Evolutionary conservation across 2,113 vertebrate species (phyloP).

Genomic region (Crotalus horridus): DNA sequence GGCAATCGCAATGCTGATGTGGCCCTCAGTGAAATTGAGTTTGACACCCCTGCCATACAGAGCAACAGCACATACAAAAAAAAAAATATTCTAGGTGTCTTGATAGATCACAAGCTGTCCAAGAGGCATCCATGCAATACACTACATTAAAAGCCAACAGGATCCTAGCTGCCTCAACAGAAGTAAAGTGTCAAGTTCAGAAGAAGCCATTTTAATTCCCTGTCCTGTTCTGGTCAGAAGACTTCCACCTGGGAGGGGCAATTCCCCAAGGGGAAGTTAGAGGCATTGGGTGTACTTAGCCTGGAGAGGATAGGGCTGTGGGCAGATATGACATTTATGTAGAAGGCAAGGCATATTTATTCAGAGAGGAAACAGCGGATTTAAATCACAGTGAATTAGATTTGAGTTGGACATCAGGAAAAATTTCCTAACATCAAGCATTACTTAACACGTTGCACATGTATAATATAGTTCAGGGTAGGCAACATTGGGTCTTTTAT

Average conservation of each 20-base stretch:
- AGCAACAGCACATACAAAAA: not conserved
- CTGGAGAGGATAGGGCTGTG: not conserved
- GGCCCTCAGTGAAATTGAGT: too few relatives aligned
- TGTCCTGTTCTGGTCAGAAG: not conserved
- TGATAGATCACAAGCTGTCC: not conserved
- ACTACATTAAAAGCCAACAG: not conserved
- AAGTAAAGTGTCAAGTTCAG: not conserved
- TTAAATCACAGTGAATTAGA: not conserved
- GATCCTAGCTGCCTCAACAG: not conserved
- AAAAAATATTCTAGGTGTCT: not conserved
- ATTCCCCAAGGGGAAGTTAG: too few relatives aligned
- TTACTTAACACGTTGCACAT: not conserved
- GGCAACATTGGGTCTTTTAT: too few relatives aligned
- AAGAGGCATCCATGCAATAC: not conserved
- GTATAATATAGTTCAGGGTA: too few relatives aligned
- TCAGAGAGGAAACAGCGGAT: not conserved
- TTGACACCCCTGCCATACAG: not conserved
- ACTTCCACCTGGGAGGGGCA: too few relatives aligned
- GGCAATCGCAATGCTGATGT: too few relatives aligned
- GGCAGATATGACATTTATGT: not conserved
- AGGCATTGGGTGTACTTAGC: not conserved
- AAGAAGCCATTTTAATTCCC: not conserved
- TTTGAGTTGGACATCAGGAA: not conserved
- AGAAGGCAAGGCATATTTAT: not conserved
- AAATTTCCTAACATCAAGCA: not conserved